Base-by-base conservation (phyloP, 2,888 invertebrate species). In the Lithophane semibrunnea region DNA sequence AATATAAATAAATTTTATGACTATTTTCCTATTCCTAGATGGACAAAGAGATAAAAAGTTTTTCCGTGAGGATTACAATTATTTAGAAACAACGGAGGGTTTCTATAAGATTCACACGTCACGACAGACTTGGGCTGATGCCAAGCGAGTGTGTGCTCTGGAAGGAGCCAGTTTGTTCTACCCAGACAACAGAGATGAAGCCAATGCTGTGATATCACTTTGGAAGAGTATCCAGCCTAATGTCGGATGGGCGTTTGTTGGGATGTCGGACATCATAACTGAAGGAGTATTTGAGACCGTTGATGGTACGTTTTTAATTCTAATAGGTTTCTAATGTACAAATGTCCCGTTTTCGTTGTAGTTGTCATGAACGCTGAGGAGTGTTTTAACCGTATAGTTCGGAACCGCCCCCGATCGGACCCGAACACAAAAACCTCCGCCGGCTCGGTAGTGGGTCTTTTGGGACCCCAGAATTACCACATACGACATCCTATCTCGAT, bases 71-170 rank as follows among this genome's bases (percentile, higher is more conserved):
- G 68, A 77, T 61, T 77, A 76, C 61, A 76, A 8, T 47, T 77
- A 68, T 8, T 16, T 77, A 24, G 68, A 77, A 47, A 3, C 44
- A 68, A 47, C 29, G 0, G 24, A 68, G 8, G 9, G 61, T 44
- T 77, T 77, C 24, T 77, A 77, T 49, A 77, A 77, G 47, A 16
- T 77, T 13, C 77, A 77, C 77, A 12, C 61, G 24, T 4, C 21
- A 21, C 1, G 0, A 37, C 18, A 4, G 52, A 61, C 47, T 44
- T 76, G 76, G 76, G 37, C 24, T 47, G 61, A 63, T 8, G 68
- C 77, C 12, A 77, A 63, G 68, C 61, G 21, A 54, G 0, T 47
- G 4, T 77, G 77, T 63, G 61, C 77, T 21, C 47, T 77, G 5
- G 77, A 77, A 77, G 77, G 47, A 21, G 77, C 77, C 24, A 69